Evolutionary conservation across 2,797 vertebrate genomes (phyloP), one percentile per base, ranked within the genome.

Genomic region (Pelochelys cantorii): DNA sequence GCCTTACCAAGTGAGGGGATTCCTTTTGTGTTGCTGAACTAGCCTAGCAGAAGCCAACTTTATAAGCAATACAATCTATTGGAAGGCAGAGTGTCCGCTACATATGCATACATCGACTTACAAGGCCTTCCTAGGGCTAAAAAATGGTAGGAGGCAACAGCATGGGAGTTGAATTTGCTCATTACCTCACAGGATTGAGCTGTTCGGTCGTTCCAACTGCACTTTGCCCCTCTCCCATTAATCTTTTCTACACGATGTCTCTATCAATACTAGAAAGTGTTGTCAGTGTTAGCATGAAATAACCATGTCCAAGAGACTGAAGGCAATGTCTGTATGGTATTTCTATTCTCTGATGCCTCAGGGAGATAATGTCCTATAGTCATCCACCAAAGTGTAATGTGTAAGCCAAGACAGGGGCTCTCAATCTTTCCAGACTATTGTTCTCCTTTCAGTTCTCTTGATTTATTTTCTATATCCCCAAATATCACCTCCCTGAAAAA

Each of bases 311-410:
- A 31, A 31, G 59, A 84, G 52, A 77, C 85, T 27, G 31, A 37
- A 37, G 27, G 60, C 56, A 71, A 55, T 79, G n/a, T 56, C 74
- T 93, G 42, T 15, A 37, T 15, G 53, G 25, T 34, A 62, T 5
- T 88, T 93, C 11, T 85, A 2, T 65, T 91, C 34, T 82, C 34
- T 77, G 42, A 77, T 52, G 74, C 27, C 42, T 42, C 42, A 75
- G 37, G 23, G 13, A 14, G 22, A 11, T 27, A 12, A 75, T 48
- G 14, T 75, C 12, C 37, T 27, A 23, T 29, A 13, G 74, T 77
- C 12, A 29, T 14, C 42, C 37, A 15, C 23, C 48, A 65, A 55
- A 71, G 53, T 48, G 8, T 11, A 5, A 37, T 22, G 29, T 34
- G 83, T 27, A 37, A 37, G 9, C n/a, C 22, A 71, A 71, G n/a